A percentile compares a stretch with the other conserved stretches of the same genome.
These are phyloP conservation scores for Syrista parreyssii DNA, from an alignment of 2,888 invertebrate species.

Conservation along the genomic window DNA sequence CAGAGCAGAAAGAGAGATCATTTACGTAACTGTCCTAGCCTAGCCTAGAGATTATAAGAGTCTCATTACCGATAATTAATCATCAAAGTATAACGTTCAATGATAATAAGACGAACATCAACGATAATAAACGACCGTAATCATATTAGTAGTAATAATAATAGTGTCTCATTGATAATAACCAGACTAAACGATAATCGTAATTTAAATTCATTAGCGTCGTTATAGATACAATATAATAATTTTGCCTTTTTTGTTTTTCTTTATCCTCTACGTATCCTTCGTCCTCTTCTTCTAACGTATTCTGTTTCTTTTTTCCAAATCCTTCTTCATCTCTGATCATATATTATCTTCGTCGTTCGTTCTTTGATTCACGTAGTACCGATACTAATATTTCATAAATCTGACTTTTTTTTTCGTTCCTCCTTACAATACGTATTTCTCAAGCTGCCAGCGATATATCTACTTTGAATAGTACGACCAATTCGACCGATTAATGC, in stretches of 20 bases:
- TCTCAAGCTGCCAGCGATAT: background rate
- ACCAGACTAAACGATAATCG: background rate
- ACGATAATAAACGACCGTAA: conserved; percentile 21
- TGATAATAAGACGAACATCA: background rate
- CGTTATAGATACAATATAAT: conserved; percentile 32
- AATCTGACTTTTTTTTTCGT: background rate
- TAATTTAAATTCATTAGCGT: conserved; percentile 37
- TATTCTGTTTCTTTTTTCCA: background rate
- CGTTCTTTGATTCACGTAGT: background rate
- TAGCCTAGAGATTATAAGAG: conserved; percentile 50
- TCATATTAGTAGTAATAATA: conserved; percentile 49
- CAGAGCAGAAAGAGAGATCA: conserved; percentile 36
- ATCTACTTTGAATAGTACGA: background rate
- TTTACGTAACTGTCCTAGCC: conserved; percentile 8
- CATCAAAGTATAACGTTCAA: background rate
- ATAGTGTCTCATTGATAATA: conserved; percentile 19
- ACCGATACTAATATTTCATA: background rate
- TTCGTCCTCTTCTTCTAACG: background rate
- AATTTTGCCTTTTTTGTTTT: background rate
- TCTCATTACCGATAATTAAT: conserved; percentile 46
- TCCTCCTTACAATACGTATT: background rate
- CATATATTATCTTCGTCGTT: background rate
- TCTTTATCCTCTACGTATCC: background rate
- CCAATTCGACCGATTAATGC: background rate
- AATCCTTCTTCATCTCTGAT: background rate